Evolutionary conservation across 2,888 invertebrate species (phyloP), one percentile per base, ranked within the genome.

Genomic region (Crioceris asparagi): DNA sequence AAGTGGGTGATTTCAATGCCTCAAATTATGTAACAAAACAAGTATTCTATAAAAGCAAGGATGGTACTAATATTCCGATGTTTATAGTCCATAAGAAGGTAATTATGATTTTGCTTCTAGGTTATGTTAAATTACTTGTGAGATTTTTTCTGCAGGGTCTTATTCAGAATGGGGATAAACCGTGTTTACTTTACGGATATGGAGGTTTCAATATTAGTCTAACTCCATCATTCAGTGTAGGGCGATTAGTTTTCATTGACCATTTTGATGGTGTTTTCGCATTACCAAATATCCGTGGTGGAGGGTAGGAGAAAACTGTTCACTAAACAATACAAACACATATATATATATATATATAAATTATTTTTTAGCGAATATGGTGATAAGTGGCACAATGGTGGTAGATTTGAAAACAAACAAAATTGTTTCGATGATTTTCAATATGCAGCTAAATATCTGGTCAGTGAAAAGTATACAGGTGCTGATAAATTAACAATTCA

Each of bases 391-490:
- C 96, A 97, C 67, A 86, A 93, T 61, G 85, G 74, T 4, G 98
- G 96, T 2, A 80, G 87, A 15, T 71, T 87, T 43, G 73, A 79
- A 3, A 91, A 93, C 59, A 98, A 97, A 61, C 96, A 97, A 68
- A 97, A 97, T 65, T 86, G 84, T 30, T 97, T 97, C 64, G 87
- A 96, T 65, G 98, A 98, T 70, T 96, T 98, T 66, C 86, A 88
- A 58, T 71, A 75, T 36, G 93, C 94, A 1, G 96, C 88, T 0
- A 81, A 93, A 64, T 92, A 84, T 69, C 75, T 97, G 29, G 73
- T 91, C 16, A 58, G 68, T 4, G 75, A 86, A 49, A 74, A 78
- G n/a, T 92, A 90, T 65, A 92, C 94, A 0, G 68, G 62, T 16
- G 68, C 79, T 7, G 64, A 72, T 35, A 83, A 81, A 60, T 61